Evolutionary conservation across 1,140 invertebrate genomes (phyloP), one percentile per base, ranked within the genome.

Genomic region (Aphelinus certus): DNA sequence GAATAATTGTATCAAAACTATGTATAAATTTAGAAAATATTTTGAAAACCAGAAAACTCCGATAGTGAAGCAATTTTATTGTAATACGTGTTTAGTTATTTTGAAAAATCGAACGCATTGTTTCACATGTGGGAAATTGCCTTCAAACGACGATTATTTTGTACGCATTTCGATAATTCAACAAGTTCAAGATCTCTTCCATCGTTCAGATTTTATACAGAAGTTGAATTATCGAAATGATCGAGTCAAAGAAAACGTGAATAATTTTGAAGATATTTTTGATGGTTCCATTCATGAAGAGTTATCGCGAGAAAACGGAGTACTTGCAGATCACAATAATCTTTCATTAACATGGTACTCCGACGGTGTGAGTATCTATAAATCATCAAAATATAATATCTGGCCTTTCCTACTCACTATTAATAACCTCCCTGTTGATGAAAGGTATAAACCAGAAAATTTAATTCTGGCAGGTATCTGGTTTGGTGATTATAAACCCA

Each of bases 371-470:
- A 64, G 46, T 3, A 64, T 64, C 10, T 64, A 47, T 46, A 64
- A 64, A 47, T 64, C 43, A 3, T 51, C 47, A 6, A 66, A 66
- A 66, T 66, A 42, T 66, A 53, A 26, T 26, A 66, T 66, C 7
- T 66, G 64, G 64, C 48, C 48, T 6, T 66, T 66, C 51, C 53
- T 49, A 26, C 42, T 53, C n/a, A 66, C 26, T 51, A 66, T 66
- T 66, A 72, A 72, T 42, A 73, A 77, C 60, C 26, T 77, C n/a
- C 73, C 76, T 1, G 72, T 62, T 45, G 61, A 9, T 43, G 43
- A 73, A 67, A 70, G 77, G 55, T 73, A 65, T 42, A 78, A 58
- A 63, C 43, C 70, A 43, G 70, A 78, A 55, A 78, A 51, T 66
- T 9, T 66, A 10, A 2, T 66, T 3, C 42, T 77, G 1, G 1